A percentile compares a stretch with the other conserved stretches of the same genome.
Evolutionary conservation across 30 jellyfish, hydroid and myxozoan genomes (phyloP).

Genomic region (Aurelia sp.): DNA sequence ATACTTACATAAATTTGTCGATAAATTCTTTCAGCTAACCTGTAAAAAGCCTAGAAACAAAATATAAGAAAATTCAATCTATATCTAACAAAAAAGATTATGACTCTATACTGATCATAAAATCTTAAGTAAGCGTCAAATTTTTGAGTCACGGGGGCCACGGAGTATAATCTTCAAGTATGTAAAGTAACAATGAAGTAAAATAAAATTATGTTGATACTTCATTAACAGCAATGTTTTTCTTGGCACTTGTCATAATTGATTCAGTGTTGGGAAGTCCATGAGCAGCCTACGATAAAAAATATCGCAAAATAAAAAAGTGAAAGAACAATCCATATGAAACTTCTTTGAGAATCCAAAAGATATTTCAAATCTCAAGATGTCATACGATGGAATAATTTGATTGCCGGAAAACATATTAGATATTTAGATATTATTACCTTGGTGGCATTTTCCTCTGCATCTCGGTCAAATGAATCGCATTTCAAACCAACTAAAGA

Average conservation of each 20-base stretch:
- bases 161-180: no score
- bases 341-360: no score
- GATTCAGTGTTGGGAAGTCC: neutral
- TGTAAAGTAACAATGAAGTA: no score
- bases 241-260: slow-evolving; percentile 28
- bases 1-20: neutral
- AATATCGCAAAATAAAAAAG: no score
- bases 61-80: neutral
- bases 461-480: neutral
- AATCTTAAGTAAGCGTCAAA: no score
- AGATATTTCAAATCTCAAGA: no score
- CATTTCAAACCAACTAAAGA: slow-evolving; percentile 3
- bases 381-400: no score
- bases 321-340: no score
- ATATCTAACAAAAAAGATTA: no score
- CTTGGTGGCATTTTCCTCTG: neutral
- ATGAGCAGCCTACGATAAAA: slow-evolving; percentile 9
- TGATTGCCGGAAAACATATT: no score
- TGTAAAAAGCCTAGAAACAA: neutral
- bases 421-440: neutral
- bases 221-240: neutral
- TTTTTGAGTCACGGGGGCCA: no score
- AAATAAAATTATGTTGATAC: neutral
- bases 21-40: neutral
- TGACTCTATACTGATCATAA: no score